Evolutionary conservation across 2,888 invertebrate species (phyloP), one percentile per base, ranked within the genome.

Genomic region (Acanthosepion esculentum): DNA sequence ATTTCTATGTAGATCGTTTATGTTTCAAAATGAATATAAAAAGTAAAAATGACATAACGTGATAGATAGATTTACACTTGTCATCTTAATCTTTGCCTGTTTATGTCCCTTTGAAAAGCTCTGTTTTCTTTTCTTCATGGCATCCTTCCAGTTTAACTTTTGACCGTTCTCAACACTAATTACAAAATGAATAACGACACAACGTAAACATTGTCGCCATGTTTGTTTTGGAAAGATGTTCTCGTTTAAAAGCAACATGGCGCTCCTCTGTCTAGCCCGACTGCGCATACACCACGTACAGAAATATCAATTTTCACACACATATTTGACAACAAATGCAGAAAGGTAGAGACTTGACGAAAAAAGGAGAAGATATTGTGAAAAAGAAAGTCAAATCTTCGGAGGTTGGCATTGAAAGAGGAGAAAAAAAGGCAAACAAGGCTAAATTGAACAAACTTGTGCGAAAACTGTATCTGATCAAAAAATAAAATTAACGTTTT

Each of bases 151-250:
- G 59, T 59, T 20, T 59, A 59, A 59, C 23, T 59, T 59, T 59
- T 59, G 20, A 15, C 59, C 64, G 64, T 23, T 64, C 26, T 26
- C 64, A 64, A 64, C 64, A 64, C 64, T 64, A 64, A 64, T 64
- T 64, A 64, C 64, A 64, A 64, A 64, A 64, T 64, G 64, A 64
- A 64, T 64, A 64, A 64, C 64, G 64, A 64, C 64, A 64, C 64
- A 64, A 64, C 64, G 7, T 64, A 64, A 64, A 64, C 64, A 64
- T 64, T 64, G 64, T 64, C 64, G 64, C 64, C 64, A 64, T 26
- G 64, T 64, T 64, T 64, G 64, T 64, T 64, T 64, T 64, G 64
- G 26, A 5, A 64, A 64, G 64, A 64, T 64, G 64, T 64, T 64
- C 64, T 26, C 64, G 26, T 64, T 64, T 64, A 8, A 64, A 64